Conservation (phyloP, 2,888 invertebrate species). For the Dryococelus australis region DNA sequence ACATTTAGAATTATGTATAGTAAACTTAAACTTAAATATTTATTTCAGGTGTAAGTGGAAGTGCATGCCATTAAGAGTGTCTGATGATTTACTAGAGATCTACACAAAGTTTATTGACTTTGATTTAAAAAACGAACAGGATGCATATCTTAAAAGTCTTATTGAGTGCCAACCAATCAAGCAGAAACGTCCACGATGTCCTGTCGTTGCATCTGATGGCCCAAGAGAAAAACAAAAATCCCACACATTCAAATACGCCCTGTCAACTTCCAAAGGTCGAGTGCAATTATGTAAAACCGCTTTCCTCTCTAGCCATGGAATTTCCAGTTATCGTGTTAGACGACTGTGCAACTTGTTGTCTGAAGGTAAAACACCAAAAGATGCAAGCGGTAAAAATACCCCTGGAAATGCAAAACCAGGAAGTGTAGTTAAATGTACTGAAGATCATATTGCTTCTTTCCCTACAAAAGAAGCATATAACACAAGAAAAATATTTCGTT, state of each 20-base stretch:
- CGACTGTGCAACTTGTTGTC: too few species aligned
- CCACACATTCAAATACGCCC: too few species aligned
- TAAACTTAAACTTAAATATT: background rate
- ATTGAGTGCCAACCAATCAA: constrained; percentile 17
- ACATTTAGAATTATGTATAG: too few species aligned
- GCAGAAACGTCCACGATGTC: background rate
- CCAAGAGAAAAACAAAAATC: too few species aligned
- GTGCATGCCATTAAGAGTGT: background rate
- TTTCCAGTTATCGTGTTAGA: background rate
- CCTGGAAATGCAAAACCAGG: background rate
- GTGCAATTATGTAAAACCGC: background rate
- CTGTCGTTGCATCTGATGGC: too few species aligned
- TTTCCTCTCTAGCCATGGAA: background rate
- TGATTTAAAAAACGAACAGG: too few species aligned
- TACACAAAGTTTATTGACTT: constrained; percentile 23
- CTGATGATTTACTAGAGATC: background rate
- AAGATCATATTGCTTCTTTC: too few species aligned
- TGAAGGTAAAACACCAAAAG: background rate
- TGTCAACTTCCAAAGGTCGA: background rate
- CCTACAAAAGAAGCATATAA: too few species aligned
- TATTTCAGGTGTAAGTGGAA: background rate
- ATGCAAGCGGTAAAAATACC: background rate
- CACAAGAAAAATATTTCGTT: too few species aligned
- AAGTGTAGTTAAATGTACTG: too few species aligned
- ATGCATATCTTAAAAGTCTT: constrained; percentile 26